These are phyloP conservation scores for Chiroxiphia lanceolata DNA, from an alignment of 2,797 vertebrate genomes.

Conservation along the genomic window DNA sequence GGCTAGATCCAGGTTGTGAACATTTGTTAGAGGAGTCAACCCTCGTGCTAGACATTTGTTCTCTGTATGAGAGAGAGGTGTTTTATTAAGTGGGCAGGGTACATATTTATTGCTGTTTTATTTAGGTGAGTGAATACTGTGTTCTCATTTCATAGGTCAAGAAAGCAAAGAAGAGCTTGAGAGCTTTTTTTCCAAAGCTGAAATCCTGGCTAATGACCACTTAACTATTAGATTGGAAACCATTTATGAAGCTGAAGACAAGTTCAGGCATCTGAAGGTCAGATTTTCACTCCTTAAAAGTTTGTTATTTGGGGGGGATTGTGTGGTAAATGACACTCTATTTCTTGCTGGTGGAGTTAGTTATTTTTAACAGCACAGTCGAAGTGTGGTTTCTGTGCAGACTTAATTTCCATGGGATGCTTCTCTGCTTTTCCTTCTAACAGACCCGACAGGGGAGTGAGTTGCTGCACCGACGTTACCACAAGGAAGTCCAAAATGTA, in stretches of 20 bases:
- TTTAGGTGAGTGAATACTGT: background rate
- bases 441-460: background rate
- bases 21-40: background rate
- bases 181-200: background rate
- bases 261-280: background rate
- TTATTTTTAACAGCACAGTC: background rate
- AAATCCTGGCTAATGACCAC: background rate
- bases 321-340: background rate
- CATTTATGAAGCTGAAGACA: background rate
- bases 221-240: background rate
- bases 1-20: background rate
- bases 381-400: background rate
- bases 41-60: background rate
- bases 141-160: background rate
- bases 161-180: background rate
- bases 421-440: background rate
- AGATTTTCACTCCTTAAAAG: background rate
- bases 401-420: background rate
- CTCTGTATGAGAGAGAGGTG: too few species aligned
- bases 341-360: background rate
- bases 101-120: background rate
- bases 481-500: constrained; percentile 37
- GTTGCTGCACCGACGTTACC: background rate
- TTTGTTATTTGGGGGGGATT: background rate
- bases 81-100: background rate